These are phyloP conservation scores for Agrotis segetum DNA, from an alignment of 2,888 invertebrate genomes.

Conservation along the genomic window DNA sequence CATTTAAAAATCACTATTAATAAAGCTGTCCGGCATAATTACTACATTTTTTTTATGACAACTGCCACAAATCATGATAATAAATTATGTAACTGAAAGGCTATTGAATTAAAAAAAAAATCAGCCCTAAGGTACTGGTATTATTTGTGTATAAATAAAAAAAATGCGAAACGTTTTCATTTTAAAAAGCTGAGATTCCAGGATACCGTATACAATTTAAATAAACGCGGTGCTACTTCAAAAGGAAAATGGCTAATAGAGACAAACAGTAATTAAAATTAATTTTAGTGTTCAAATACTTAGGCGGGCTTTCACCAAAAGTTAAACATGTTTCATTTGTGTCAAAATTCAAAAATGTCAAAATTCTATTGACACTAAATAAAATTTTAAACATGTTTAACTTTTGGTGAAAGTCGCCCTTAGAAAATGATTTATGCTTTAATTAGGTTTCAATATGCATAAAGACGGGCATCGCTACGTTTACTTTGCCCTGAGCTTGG, in stretches of 20 bases:
- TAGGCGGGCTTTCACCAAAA: too few relatives aligned
- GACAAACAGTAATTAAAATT: constrained; percentile 7
- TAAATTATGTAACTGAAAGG: too few relatives aligned
- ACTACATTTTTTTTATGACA: too few relatives aligned
- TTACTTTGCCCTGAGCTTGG: constrained; percentile 9
- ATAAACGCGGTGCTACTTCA: constrained; percentile 19
- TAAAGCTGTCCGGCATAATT: too few relatives aligned
- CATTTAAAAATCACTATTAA: too few relatives aligned
- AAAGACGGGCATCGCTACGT: constrained; percentile 12
- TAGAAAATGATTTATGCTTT: constrained; percentile 20
- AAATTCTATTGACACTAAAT: too few relatives aligned
- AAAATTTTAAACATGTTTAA: too few relatives aligned
- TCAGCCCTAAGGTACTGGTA: not conserved
- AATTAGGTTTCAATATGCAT: constrained; percentile 42
- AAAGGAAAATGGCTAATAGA: not conserved
- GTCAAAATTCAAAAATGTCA: too few relatives aligned
- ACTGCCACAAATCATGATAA: too few relatives aligned
- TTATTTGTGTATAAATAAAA: not conserved
- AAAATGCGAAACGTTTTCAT: not conserved
- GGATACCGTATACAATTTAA: not conserved
- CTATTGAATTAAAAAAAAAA: not conserved
- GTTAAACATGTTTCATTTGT: too few relatives aligned
- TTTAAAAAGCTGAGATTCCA: not conserved
- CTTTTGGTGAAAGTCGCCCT: too few relatives aligned
- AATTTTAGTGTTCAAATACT: constrained; percentile 18